phyloP scores from a whole-genome alignment of 2,797 vertebrate genomes.

The Aeoliscus strigatus region DNA sequence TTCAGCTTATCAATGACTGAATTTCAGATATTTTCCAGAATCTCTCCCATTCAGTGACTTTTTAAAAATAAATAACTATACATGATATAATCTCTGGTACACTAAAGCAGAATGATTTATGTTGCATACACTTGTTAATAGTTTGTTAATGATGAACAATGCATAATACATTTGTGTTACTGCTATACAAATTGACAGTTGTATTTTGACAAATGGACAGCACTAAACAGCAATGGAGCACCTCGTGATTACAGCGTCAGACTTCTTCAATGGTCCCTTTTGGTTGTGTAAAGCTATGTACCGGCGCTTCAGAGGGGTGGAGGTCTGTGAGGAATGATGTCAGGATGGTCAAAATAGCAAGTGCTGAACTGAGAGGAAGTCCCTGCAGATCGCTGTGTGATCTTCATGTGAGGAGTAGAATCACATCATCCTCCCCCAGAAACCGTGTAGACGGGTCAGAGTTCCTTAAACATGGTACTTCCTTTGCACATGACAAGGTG shows the following conservation, averaged over 20 bases:
- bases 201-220: constrained; percentile 32
- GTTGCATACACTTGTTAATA: constrained; percentile 78
- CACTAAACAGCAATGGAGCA: constrained; percentile 32
- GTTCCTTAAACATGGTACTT: constrained; percentile 26
- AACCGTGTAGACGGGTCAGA: constrained; percentile 30
- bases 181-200: constrained; percentile 64
- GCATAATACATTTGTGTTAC: constrained; percentile 69
- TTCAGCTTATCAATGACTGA: constrained; percentile 73
- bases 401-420: constrained; percentile 32
- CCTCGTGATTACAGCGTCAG: constrained; percentile 37
- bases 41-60: constrained; percentile 75
- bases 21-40: constrained; percentile 69
- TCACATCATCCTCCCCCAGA: constrained; percentile 26
- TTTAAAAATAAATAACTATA: constrained; percentile 75
- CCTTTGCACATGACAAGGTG: constrained; percentile 43
- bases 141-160: constrained; percentile 72
- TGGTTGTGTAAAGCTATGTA: constrained; percentile 48
- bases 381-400: constrained; percentile 15
- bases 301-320: constrained; percentile 29
- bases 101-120: constrained; percentile 71
- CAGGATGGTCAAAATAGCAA: constrained; percentile 33
- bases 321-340: constrained; percentile 36
- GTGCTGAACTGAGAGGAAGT: constrained; percentile 49
- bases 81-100: constrained; percentile 72
- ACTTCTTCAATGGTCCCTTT: constrained; percentile 45